Evolutionary conservation across 2,113 vertebrate species (phyloP), one percentile per base, ranked within the genome.

Genomic region (Onychostruthus taczanowskii): DNA sequence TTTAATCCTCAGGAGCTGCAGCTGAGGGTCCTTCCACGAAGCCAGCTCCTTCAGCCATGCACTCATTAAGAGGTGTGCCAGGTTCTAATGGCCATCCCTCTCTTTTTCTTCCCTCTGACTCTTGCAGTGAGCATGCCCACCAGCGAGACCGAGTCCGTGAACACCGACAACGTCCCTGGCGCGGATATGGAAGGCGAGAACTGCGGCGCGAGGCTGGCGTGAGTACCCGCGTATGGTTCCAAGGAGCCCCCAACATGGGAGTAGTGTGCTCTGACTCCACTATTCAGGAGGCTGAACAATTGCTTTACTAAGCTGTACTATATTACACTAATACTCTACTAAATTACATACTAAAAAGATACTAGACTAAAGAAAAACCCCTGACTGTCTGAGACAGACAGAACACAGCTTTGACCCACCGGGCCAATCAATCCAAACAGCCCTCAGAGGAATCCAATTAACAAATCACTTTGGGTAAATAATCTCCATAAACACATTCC

Each of bases 121-220:
- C 91, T 89, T 98, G 89, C 98, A 99, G 99, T 99, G 98, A 99
- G 99, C 97, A 99, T 99, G 99, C 99, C 99, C 74, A 99, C 99
- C 84, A 99, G 99, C 23, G 99, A 99, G 97, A 99, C 99, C 0
- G 99, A 99, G 97, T 99, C 99, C 21, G 99, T 99, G 94, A 99
- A 99, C 98, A 99, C 99, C 11, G 99, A 99, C 96, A 99, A 99
- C n/a, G 99, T 98, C 75, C 98, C 99, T 13, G 98, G 99, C 74
- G 98, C 98, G 22, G 99, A 99, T 76, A 98, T 99, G 94, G 99
- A 99, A 86, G 99, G 99, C 68, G 99, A 99, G 94, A 99, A 98
- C 98, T 99, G 99, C 95, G 99, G 99, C 56, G 98, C 99, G 14
- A 97, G 99, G 72, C 98, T 99, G 91, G 99, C 99, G 99, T 99